Conservation (phyloP, 2,797 vertebrate genomes). For the Orestias chungarensis region DNA sequence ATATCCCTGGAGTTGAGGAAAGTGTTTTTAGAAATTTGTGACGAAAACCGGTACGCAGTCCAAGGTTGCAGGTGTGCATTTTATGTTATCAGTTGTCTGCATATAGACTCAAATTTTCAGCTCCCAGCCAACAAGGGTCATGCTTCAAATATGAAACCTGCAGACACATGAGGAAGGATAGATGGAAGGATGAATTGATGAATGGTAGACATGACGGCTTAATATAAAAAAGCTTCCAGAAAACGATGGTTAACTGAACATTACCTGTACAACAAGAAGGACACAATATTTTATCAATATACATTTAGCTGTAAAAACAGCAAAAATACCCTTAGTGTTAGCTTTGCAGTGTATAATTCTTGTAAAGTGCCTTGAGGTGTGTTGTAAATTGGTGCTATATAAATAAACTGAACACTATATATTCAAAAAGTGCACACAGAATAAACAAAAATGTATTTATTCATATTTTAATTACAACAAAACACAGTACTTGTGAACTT, state of each 20-base stretch:
- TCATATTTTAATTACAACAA: neutral
- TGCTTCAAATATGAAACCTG: neutral
- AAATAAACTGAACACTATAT: too few species aligned
- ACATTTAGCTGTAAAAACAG: neutral
- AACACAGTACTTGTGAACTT: neutral
- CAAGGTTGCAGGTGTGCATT: neutral
- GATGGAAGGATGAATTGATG: neutral
- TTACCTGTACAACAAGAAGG: neutral
- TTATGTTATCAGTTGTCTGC: neutral
- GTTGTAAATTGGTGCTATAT: too few species aligned
- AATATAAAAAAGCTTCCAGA: neutral
- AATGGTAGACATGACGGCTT: neutral
- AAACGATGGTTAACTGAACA: neutral
- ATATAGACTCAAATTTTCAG: neutral
- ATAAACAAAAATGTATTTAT: neutral
- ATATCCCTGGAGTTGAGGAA: neutral
- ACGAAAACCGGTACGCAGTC: neutral
- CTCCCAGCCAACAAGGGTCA: neutral
- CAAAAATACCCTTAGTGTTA: neutral
- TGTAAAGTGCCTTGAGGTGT: too few species aligned
- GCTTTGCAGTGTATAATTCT: neutral
- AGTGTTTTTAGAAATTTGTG: neutral
- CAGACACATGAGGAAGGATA: neutral
- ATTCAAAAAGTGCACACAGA: too few species aligned
- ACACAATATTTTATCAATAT: neutral